These are phyloP conservation scores for Synanthedon tipuliformis DNA, from an alignment of 2,888 invertebrate genomes.

Conservation along the genomic window DNA sequence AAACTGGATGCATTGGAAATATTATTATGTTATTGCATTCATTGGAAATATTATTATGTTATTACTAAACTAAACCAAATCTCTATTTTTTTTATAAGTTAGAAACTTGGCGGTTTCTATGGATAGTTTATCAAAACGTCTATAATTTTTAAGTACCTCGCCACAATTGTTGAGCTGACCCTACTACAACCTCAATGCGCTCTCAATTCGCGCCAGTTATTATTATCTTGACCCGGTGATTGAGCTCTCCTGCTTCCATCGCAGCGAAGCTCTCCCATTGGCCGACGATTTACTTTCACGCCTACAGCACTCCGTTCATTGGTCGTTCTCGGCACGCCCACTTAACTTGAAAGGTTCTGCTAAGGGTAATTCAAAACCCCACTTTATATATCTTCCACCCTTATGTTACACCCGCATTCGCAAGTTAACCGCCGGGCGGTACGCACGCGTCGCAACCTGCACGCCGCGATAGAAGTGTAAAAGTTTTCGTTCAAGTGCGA, in stretches of 20 bases:
- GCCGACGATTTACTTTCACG: constrained; percentile 38
- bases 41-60: too few relatives aligned
- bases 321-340: constrained; percentile 49
- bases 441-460: constrained; percentile 51
- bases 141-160: constrained; percentile 44
- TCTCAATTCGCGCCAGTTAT: constrained; percentile 68
- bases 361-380: constrained; percentile 61
- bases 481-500: constrained; percentile 52
- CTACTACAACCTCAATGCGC: constrained; percentile 64
- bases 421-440: constrained; percentile 42
- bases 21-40: too few relatives aligned
- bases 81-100: too few relatives aligned
- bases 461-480: constrained; percentile 59
- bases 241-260: constrained; percentile 63
- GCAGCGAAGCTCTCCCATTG: constrained; percentile 38
- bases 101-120: too few relatives aligned
- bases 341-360: constrained; percentile 47
- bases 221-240: constrained; percentile 69
- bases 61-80: too few relatives aligned
- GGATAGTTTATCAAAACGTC: too few relatives aligned
- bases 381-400: constrained; percentile 69
- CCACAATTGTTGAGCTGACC: constrained; percentile 58
- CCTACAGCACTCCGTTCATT: constrained; percentile 48
- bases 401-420: constrained; percentile 61
- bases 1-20: too few relatives aligned